Conservation (phyloP, 2,113 vertebrate genomes). For the Ranitomeya variabilis region DNA sequence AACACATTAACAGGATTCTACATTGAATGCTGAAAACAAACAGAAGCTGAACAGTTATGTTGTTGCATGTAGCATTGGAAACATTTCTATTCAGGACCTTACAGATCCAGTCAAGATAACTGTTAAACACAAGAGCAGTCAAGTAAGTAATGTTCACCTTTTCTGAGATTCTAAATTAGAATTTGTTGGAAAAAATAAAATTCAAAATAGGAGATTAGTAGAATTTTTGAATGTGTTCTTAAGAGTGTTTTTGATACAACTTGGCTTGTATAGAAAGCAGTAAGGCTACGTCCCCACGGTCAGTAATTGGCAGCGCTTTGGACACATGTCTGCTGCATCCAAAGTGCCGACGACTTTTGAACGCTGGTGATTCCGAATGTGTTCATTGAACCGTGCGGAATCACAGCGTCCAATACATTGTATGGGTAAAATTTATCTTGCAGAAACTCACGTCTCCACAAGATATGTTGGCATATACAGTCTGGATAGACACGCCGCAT, state of each 20-base stretch:
- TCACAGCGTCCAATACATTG: no score
- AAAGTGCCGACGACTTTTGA: no score
- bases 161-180: neutral
- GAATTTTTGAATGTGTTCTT: neutral
- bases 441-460: no score
- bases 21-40: constrained; percentile 61
- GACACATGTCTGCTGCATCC: no score
- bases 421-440: no score
- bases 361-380: no score
- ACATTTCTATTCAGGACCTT: constrained; percentile 81
- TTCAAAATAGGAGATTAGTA: neutral
- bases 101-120: constrained; percentile 81
- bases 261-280: neutral
- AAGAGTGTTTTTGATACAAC: neutral
- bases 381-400: no score
- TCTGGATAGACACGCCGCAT: no score
- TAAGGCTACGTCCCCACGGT: neutral
- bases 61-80: constrained; percentile 93
- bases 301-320: no score
- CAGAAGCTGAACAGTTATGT: constrained; percentile 86
- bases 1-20: constrained; percentile 67
- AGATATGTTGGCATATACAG: no score
- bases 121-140: constrained; percentile 78
- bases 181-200: neutral
- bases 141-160: constrained; percentile 71